phyloP scores from a whole-genome alignment of 1,140 invertebrate species.

The Eulimnadia texana region DNA sequence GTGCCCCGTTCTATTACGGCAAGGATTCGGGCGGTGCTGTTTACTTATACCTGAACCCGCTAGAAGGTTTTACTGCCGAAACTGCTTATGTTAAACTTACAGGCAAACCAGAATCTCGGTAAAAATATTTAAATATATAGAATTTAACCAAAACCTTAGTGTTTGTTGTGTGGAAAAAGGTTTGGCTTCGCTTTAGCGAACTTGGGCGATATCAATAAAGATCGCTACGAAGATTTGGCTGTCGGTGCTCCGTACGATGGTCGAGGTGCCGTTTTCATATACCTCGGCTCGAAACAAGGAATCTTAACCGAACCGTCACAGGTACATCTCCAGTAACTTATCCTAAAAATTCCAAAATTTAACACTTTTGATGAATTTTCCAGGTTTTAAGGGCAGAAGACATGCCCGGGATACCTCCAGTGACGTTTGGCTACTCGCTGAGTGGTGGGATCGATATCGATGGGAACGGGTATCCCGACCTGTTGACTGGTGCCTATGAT shows the following conservation, averaged over 20 bases:
- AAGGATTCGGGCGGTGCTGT: conserved; percentile 70
- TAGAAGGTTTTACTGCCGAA: conserved; percentile 30
- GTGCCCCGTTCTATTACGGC: conserved; percentile 80
- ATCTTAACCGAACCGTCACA: conserved; percentile 58
- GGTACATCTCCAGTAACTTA: no score
- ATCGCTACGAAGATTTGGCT: conserved; percentile 74
- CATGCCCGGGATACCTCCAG: conserved; percentile 34
- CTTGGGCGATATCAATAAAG: conserved; percentile 80
- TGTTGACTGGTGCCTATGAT: conserved; percentile 76
- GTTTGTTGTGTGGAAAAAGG: no score
- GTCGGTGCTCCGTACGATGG: conserved; percentile 84
- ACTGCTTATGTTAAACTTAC: conserved; percentile 40
- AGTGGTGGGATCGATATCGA: conserved; percentile 81
- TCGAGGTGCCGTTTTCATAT: conserved; percentile 71
- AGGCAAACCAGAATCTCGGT: conserved; percentile 52
- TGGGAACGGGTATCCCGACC: conserved; percentile 78
- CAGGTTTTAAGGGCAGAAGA: conserved; percentile 38
- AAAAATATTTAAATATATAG: no score
- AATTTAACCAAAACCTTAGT: no score
- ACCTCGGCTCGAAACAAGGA: conserved; percentile 59
- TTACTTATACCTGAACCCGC: conserved; percentile 62
- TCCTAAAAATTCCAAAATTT: no score
- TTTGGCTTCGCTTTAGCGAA: conserved; percentile 76
- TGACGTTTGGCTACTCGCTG: conserved; percentile 76
- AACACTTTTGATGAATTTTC: no score